Conservation (phyloP, 37 sponge, comb jelly and placozoan genomes). For the Cliona cf. orientalis region DNA sequence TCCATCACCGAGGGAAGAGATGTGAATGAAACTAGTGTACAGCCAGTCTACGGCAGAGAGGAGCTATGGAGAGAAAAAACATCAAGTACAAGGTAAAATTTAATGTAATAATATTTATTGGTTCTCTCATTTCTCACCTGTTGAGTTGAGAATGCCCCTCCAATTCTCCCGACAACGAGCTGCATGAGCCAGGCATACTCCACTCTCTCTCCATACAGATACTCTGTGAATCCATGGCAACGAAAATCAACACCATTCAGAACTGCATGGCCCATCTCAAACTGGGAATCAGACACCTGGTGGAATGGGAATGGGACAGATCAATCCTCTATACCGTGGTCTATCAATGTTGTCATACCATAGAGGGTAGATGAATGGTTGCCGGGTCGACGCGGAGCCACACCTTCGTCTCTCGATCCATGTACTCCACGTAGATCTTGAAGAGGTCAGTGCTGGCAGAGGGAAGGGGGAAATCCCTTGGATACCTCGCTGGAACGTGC, state of each 20-base stretch:
- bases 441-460: constrained; percentile 38
- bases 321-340: background rate
- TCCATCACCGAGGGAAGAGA: constrained; percentile 45
- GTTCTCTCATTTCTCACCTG: constrained; percentile 34
- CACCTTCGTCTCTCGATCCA: constrained; percentile 39
- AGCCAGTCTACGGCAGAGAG: constrained; percentile 54
- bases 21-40: constrained; percentile 35
- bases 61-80: constrained; percentile 31
- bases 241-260: constrained; percentile 25
- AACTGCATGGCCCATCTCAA: constrained; percentile 47
- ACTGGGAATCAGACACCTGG: background rate
- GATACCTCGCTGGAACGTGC: constrained; percentile 32
- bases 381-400: constrained; percentile 45
- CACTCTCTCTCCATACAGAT: constrained; percentile 66
- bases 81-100: background rate
- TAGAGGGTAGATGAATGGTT: constrained; percentile 48
- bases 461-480: constrained; percentile 46
- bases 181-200: constrained; percentile 86
- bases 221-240: constrained; percentile 77
- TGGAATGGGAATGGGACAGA: background rate
- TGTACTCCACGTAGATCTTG: constrained; percentile 37
- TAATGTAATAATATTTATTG: background rate
- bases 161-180: constrained; percentile 32
- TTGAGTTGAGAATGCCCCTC: constrained; percentile 40
- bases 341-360: constrained; percentile 16